phyloP scores from a whole-genome alignment of 2,113 vertebrate species.

The Pedetes capensis region DNA sequence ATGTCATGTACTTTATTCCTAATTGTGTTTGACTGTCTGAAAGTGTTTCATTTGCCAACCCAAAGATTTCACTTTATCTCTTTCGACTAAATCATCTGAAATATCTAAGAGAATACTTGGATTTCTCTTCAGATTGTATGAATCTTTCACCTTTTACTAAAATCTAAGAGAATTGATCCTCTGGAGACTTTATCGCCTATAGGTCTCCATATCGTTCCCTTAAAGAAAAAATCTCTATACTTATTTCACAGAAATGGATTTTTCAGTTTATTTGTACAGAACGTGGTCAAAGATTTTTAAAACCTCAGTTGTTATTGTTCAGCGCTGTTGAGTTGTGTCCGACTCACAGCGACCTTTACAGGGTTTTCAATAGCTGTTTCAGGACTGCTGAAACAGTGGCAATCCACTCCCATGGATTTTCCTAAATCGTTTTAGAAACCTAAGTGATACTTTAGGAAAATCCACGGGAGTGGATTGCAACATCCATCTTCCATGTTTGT shows the following conservation, averaged over 20 bases:
- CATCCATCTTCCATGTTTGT: too few species aligned
- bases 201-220: not conserved
- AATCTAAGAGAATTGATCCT: not conserved
- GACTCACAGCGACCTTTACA: too few species aligned
- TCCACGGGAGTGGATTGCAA: too few species aligned
- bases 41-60: not conserved
- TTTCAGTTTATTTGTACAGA: not conserved
- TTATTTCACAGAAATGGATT: not conserved
- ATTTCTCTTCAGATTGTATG: too few species aligned
- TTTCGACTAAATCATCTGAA: not conserved
- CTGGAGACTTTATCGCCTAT: not conserved
- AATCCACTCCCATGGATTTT: too few species aligned
- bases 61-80: not conserved
- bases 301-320: too few species aligned
- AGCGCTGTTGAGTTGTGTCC: too few species aligned
- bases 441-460: too few species aligned
- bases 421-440: too few species aligned
- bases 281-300: not conserved
- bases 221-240: not conserved
- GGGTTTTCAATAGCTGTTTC: too few species aligned
- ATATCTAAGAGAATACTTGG: not conserved
- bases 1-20: not conserved
- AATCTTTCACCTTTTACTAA: too few species aligned
- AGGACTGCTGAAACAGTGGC: too few species aligned
- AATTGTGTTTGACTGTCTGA: not conserved